These are phyloP conservation scores for Clarias laeviceps DNA, from an alignment of 2,797 vertebrate genomes.

Conservation along the genomic window DNA sequence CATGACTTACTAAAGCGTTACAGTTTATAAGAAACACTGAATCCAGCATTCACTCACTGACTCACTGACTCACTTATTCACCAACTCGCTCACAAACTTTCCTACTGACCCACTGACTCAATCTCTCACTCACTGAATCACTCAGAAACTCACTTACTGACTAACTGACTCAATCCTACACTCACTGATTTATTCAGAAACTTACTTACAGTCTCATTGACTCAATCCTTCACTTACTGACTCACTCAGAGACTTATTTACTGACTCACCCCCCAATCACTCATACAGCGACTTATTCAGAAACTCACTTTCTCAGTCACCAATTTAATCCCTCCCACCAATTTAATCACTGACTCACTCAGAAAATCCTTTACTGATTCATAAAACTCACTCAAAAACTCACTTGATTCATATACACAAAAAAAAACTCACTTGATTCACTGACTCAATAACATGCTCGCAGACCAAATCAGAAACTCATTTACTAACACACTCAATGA, in stretches of 20 bases:
- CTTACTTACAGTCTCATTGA: background rate
- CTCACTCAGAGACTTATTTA: background rate
- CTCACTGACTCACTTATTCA: background rate
- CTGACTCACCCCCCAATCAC: background rate
- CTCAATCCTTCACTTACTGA: background rate
- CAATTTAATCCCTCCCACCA: background rate
- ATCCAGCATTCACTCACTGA: background rate
- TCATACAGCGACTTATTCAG: background rate
- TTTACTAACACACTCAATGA: background rate
- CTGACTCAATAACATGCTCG: background rate
- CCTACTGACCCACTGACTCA: background rate
- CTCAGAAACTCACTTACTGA: background rate
- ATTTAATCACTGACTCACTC: background rate
- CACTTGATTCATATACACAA: too few species aligned
- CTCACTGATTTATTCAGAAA: background rate
- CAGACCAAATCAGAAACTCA: background rate
- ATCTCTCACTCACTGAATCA: background rate
- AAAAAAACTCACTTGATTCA: background rate
- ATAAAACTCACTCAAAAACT: background rate
- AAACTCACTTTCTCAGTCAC: background rate
- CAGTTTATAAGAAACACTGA: background rate
- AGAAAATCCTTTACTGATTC: background rate
- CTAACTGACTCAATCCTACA: background rate
- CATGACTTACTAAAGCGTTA: background rate
- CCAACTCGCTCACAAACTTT: background rate